Evolutionary conservation across 1,140 invertebrate species (phyloP), one percentile per base, ranked within the genome.

Genomic region (Ganaspis sp.): DNA sequence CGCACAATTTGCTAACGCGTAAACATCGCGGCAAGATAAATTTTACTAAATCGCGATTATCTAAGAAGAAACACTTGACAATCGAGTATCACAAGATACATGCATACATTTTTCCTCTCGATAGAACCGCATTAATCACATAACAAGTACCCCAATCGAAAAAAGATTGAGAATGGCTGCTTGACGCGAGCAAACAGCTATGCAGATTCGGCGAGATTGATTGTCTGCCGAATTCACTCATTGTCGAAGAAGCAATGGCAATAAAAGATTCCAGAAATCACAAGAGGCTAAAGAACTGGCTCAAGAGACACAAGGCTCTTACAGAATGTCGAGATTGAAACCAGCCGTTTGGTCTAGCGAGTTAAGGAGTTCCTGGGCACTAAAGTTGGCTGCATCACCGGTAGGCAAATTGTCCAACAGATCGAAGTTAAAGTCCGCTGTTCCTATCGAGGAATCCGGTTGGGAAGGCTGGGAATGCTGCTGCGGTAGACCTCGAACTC

Each of bases 401-500:
- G 94, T 92, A 45, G 94, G 94, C 86, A 96, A 92, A 88, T 95
- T 95, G 83, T 96, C 95, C n/a, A 96, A 90, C 89, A 96, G 95
- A 92, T 96, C 95, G 77, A 96, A 92, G 88, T 94, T 95, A 84
- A 96, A 95, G 85, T 96, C 95, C 21, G 93, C 92, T 0, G 94
- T 87, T 54, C 85, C 84, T 11, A 90, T 89, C 49, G 89, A 88
- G 4, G 89, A 90, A 79, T 87, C 91, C 81, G 80, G 85, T 84
- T 80, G 87, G 77, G 83, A 85, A 73, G 84, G 90, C 80, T 88
- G 92, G 26, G 81, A 82, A 49, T 89, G 89, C 53, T 88, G 90
- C 49, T 88, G 89, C 0, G 86, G 81, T 38, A 88, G 78, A 49
- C 84, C 84, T 11, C 86, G 85, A 29, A 90, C 86, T 40, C 87